A percentile compares a stretch with the other conserved stretches of the same genome.
phyloP scores from a whole-genome alignment of 92 coral and sea anemone genomes.

The Porites lobata region DNA sequence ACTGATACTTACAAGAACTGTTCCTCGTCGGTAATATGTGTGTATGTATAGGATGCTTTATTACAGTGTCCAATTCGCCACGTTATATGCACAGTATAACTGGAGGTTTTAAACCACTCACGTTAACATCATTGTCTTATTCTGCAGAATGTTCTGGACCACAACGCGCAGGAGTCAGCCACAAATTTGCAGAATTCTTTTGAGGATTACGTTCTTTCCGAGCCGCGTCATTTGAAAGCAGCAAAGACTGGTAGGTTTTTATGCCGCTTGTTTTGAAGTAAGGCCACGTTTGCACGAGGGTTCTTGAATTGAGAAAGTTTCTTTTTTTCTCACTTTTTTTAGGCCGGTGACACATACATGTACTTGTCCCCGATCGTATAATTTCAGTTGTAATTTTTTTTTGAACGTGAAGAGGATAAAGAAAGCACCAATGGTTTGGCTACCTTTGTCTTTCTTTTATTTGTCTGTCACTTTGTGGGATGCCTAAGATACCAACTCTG shows the following conservation, averaged over 20 bases:
- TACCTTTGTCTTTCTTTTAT: no score
- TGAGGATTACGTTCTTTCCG: constrained; percentile 82
- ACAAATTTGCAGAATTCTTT: constrained; percentile 80
- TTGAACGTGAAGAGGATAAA: no score
- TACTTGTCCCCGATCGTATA: no score
- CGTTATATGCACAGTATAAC: no score
- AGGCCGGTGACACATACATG: neutral
- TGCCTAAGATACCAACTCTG: no score
- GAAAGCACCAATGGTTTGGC: no score
- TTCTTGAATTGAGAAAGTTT: neutral
- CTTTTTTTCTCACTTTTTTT: neutral
- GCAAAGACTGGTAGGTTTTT: constrained; percentile 75
- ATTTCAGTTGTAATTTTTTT: no score
- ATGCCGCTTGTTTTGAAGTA: neutral
- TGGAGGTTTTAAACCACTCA: neutral
- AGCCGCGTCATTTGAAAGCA: constrained; percentile 51
- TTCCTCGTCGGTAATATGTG: no score
- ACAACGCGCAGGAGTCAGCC: constrained; percentile 72
- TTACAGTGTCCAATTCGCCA: no score
- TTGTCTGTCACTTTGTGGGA: no score
- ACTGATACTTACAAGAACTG: no score
- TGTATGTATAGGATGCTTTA: no score
- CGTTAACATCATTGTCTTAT: neutral
- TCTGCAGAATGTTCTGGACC: constrained; percentile 42
- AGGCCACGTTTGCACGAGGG: neutral